phyloP scores from a whole-genome alignment of 2,113 vertebrate species.

The Boleophthalmus pectinirostris region DNA sequence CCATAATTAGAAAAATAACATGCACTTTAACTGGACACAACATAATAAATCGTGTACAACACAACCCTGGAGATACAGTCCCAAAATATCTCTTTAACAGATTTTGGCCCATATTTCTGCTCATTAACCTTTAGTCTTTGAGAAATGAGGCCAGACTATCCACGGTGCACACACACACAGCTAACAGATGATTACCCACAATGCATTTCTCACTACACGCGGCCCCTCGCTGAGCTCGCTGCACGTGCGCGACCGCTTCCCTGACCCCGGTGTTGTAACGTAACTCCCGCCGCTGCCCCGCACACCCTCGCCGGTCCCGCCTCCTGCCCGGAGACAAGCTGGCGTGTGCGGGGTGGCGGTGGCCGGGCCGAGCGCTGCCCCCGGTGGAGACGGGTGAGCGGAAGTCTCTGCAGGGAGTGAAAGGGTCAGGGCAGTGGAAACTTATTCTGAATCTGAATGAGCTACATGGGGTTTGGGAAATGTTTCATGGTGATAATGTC shows the following conservation, averaged over 20 bases:
- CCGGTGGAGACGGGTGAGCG: not conserved
- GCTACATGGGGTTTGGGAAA: not conserved
- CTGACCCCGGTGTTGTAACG: not conserved
- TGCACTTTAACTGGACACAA: not conserved
- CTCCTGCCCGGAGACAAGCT: not conserved
- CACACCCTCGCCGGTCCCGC: not conserved
- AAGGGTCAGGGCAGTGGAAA: not conserved
- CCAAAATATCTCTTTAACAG: not conserved
- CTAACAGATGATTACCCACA: conserved; percentile 5
- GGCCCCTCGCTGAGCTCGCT: not conserved
- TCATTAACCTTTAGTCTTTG: conserved; percentile 9
- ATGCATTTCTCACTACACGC: not conserved
- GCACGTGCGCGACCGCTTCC: not conserved
- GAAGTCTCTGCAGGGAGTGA: not conserved
- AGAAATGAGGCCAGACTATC: conserved; percentile 9
- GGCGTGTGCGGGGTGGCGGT: not conserved
- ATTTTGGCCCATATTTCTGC: conserved; percentile 6
- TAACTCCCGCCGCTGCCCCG: not conserved
- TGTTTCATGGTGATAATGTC: not conserved
- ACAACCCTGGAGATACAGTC: not conserved
- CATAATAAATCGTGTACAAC: not conserved
- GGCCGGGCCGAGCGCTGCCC: not conserved
- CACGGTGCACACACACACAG: not conserved
- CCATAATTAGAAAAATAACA: no score
- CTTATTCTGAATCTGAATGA: not conserved